Conservation (phyloP, 2,888 invertebrate genomes). For the Ophion slaviceki region DNA sequence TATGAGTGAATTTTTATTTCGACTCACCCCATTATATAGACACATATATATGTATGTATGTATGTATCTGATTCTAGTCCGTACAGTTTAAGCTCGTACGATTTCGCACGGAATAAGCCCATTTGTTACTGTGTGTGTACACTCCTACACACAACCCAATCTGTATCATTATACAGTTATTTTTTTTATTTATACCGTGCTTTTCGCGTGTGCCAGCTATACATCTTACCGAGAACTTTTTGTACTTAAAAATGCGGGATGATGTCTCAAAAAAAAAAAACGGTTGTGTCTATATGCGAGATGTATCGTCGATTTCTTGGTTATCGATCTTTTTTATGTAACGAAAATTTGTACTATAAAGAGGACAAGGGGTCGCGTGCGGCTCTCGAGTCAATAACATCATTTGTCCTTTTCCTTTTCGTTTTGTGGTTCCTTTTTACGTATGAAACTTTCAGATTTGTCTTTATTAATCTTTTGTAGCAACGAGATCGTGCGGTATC, state of each 20-base stretch:
- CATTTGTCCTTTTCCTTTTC: slow-evolving; percentile 30
- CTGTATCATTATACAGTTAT: slow-evolving; percentile 57
- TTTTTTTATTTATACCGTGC: slow-evolving; percentile 56
- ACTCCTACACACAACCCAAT: slow-evolving; percentile 35
- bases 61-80: slow-evolving; percentile 78
- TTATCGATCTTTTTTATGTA: slow-evolving; percentile 51
- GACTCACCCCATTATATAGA: background rate
- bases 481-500: slow-evolving; percentile 51
- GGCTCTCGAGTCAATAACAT: slow-evolving; percentile 21
- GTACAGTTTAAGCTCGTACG: slow-evolving; percentile 69
- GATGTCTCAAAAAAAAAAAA: slow-evolving; percentile 50
- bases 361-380: slow-evolving; percentile 42
- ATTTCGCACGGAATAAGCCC: slow-evolving; percentile 58
- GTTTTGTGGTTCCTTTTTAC: slow-evolving; percentile 2
- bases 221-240: slow-evolving; percentile 53
- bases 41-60: too few relatives aligned
- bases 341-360: slow-evolving; percentile 60
- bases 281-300: slow-evolving; percentile 40
- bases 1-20: background rate
- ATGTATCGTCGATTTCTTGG: slow-evolving; percentile 51
- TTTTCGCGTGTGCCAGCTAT: slow-evolving; percentile 55
- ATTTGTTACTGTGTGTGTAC: slow-evolving; percentile 31
- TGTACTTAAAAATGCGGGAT: slow-evolving; percentile 58
- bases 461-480: slow-evolving; percentile 63
- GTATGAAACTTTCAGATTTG: slow-evolving; percentile 56